Base-by-base conservation (phyloP, 2,113 vertebrate species). In the Miniopterus natalensis region DNA sequence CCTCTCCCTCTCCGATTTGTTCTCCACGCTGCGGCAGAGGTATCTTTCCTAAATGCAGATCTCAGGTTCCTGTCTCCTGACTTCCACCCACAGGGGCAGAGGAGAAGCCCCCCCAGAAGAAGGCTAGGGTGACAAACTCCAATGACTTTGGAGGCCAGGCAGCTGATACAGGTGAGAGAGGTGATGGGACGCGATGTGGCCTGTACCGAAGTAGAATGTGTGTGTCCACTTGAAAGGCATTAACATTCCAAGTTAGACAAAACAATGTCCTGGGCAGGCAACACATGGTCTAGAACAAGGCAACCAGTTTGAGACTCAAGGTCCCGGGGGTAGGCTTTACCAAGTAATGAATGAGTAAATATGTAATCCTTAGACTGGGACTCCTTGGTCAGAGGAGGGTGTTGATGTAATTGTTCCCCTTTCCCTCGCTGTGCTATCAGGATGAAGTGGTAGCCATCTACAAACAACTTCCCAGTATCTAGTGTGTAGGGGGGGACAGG, bases 101-200 rank as follows among this genome's bases (percentile, higher is more conserved):
- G 65, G 73, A 21, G 49, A 31, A 36, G 91, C 49, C 12, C 53
- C 51, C 29, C 47, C 29, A n/a, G 11, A 47, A 74, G 74, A 31
- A 51, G 12, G 55, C 40, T 15, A 5, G 36, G 25, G 6, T 74
- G 68, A 23, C 15, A 78, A 17, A 36, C 2, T n/a, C 29, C 12
- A 42, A 10, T 80, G 42, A 36, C 42, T 6, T 87, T 61, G 47
- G 74, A 31, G 49, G 10, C 49, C n/a, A 11, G 77, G 45, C 5
- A 80, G 27, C 27, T 42, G 31, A 42, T 15, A 3, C 0, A 55
- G 53, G 36, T 27, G 36, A 59, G 9, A 11, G 40, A 80, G 45
- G n/a, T 12, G 3, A 11, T 0, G 29, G 59, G 47, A 63, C 40
- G 36, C 51, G 14, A 25, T 0, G 11, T 18, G 36, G n/a, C 12